Conservation (phyloP, 2,113 vertebrate species). For the Zosterops borbonicus region DNA sequence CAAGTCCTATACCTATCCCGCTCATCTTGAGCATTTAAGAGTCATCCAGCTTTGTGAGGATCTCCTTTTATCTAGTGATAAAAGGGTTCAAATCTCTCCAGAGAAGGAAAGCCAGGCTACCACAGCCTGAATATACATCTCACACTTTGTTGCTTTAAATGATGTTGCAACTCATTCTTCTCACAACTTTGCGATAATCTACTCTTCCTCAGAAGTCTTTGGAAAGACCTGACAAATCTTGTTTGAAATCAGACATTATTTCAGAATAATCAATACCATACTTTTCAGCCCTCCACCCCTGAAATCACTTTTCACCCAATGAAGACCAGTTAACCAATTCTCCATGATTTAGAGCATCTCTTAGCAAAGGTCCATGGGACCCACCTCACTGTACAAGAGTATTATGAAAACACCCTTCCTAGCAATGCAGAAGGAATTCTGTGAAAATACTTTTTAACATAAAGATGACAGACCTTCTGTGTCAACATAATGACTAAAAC, state of each 20-base stretch:
- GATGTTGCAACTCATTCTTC: background rate
- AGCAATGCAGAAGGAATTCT: background rate
- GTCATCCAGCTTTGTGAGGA: background rate
- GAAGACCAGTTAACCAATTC: background rate
- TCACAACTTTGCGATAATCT: background rate
- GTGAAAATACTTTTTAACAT: background rate
- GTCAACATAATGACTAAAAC: background rate
- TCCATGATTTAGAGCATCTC: background rate
- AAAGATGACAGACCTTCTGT: background rate
- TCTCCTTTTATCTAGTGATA: background rate
- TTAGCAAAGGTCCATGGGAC: background rate
- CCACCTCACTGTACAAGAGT: background rate
- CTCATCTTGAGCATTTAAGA: background rate
- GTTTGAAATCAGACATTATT: background rate
- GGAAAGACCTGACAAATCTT: background rate
- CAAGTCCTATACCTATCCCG: background rate
- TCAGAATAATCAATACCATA: background rate
- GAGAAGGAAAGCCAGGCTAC: background rate
- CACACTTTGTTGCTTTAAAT: background rate
- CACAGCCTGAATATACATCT: background rate
- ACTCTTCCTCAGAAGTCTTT: background rate
- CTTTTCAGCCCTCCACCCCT: background rate
- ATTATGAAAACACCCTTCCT: background rate
- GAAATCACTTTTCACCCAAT: background rate
- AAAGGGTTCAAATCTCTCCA: background rate